Evolutionary conservation across 2,888 invertebrate genomes (phyloP), one percentile per base, ranked within the genome.

Genomic region (Scaeva pyrastri): DNA sequence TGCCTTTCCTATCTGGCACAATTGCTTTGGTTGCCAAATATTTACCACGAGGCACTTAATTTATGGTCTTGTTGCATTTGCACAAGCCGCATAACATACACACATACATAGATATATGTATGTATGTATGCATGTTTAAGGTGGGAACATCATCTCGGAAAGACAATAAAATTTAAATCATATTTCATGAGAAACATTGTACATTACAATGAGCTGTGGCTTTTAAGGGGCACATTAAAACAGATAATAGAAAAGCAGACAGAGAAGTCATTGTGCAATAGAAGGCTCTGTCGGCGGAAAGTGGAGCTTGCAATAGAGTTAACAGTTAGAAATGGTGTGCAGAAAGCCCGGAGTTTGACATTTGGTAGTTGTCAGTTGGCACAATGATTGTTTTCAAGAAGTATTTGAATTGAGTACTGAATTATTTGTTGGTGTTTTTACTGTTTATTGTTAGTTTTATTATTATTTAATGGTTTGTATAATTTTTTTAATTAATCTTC

Each of bases 161-260:
- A 64, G 71, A 81, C 71, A 81, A 81, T 76, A 56, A 64, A 71
- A 71, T 71, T 64, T 50, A 71, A 71, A 39, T 76, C 55, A 64
- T 76, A 71, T 75, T 81, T 70, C 62, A 41, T 62, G 41, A 55
- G 52, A 16, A 41, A 70, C 39, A 36, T 39, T 23, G 26, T 4
- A 16, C 56, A 45, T 48, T 26, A 16, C 56, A 45, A 64, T 39
- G 11, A 2, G 23, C 21, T 72, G 55, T 5, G n/a, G 55, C 45
- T 62, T 58, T 73, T 43, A 3, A 56, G 64, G 55, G 48, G 31
- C 52, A 55, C 45, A 45, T 56, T 71, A 11, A n/a, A 23, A 66
- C 36, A 23, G 36, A 31, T 68, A 41, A n/a, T 50, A 39, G n/a
- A 23, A 31, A 21, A 68, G 31, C 23, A 50, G n/a, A 26, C 23